Conservation (phyloP, 2,888 invertebrate species). For the Melinaea marsaeus region DNA sequence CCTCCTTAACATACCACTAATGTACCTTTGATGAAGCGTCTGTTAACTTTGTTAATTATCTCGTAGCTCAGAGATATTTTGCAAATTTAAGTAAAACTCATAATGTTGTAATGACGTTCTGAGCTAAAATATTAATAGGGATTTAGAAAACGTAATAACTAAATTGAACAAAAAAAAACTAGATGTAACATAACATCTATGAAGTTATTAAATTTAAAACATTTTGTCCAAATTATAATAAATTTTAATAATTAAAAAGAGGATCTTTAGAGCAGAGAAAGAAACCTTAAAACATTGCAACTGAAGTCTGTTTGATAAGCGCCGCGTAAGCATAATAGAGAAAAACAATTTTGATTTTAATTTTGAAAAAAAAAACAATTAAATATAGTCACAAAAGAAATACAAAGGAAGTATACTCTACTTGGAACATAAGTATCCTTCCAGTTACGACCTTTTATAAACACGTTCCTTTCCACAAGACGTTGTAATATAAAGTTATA, state of each 20-base stretch:
- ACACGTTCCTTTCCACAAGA: neutral
- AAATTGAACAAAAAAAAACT: no score
- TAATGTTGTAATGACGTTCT: neutral
- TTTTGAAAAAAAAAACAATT: no score
- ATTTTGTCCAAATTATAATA: no score
- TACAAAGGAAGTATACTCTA: neutral
- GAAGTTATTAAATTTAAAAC: no score
- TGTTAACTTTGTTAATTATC: conserved; percentile 19
- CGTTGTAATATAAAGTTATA: neutral
- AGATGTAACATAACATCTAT: no score
- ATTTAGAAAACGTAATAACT: neutral
- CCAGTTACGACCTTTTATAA: neutral
- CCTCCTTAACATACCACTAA: no score
- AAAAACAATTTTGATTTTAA: no score
- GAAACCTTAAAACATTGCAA: no score
- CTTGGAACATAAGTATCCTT: neutral
- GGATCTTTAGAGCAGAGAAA: no score
- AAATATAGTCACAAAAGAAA: neutral
- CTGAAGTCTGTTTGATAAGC: no score
- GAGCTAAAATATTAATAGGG: neutral
- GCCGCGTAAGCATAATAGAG: no score
- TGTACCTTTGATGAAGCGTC: neutral
- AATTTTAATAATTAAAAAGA: no score
- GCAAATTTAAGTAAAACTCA: conserved; percentile 5
- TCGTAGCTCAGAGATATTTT: conserved; percentile 9